These are phyloP conservation scores for Macrostomum cliftonense DNA, from an alignment of 2,888 invertebrate genomes.

Conservation along the genomic window DNA sequence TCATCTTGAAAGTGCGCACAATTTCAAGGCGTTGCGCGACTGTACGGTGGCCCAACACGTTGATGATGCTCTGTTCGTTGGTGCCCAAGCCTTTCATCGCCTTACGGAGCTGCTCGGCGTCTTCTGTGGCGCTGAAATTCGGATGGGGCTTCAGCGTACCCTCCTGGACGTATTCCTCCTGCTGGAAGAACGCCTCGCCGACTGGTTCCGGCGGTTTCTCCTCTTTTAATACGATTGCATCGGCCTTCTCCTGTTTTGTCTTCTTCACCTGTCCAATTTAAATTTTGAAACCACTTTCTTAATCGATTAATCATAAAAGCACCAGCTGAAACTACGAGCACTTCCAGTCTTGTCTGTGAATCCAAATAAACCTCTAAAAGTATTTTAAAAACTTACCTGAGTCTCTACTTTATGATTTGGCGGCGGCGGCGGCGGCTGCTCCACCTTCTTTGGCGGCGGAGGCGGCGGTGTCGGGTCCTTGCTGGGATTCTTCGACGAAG, in stretches of 20 bases:
- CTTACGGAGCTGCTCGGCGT: constrained; percentile 29
- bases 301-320: too few relatives aligned
- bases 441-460: constrained; percentile 12
- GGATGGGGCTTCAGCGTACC: constrained; percentile 33
- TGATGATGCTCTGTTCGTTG: constrained; percentile 33
- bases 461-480: constrained; percentile 11
- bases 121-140: constrained; percentile 33
- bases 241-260: background rate
- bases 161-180: constrained; percentile 30
- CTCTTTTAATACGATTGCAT: constrained; percentile 7
- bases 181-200: constrained; percentile 32
- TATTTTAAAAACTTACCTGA: too few relatives aligned
- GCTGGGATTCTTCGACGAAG: constrained; percentile 13
- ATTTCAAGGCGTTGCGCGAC: constrained; percentile 31
- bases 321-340: too few relatives aligned
- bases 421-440: constrained; percentile 11
- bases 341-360: too few relatives aligned
- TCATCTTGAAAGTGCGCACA: constrained; percentile 27
- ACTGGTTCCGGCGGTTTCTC: constrained; percentile 7
- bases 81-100: constrained; percentile 38
- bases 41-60: constrained; percentile 29
- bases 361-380: too few relatives aligned
- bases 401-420: constrained; percentile 10
- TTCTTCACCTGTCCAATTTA: background rate
- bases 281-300: background rate